Conservation (phyloP, 2,888 invertebrate species). For the Scelioninae gen. 1 region DNA sequence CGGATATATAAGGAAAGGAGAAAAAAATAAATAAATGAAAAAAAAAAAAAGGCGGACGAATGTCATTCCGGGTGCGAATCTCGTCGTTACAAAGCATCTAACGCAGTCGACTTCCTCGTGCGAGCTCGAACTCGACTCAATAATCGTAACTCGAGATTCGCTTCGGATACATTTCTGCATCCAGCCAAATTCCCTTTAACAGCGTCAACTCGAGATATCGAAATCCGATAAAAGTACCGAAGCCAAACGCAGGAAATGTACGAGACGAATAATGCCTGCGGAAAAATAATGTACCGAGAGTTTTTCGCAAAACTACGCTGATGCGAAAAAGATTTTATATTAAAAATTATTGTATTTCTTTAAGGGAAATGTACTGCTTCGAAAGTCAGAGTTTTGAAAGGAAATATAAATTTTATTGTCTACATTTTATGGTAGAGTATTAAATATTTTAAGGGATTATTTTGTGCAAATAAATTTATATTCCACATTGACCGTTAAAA, state of each 20-base stretch:
- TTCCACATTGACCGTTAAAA: no score
- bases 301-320: no score
- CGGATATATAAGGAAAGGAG: no score
- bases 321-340: background rate
- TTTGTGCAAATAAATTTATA: no score
- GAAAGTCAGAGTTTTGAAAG: background rate
- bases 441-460: no score
- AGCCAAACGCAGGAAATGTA: constrained; percentile 7
- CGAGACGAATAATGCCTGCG: no score
- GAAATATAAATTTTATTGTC: no score
- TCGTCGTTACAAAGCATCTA: constrained; percentile 48
- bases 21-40: no score
- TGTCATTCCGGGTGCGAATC: no score
- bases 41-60: no score
- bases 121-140: constrained; percentile 41
- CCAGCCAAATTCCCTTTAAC: constrained; percentile 36
- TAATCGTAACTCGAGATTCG: constrained; percentile 55
- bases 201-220: constrained; percentile 57
- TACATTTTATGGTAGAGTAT: no score
- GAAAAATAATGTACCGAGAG: constrained; percentile 16
- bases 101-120: constrained; percentile 38
- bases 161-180: constrained; percentile 41
- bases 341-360: background rate
- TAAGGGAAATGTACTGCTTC: background rate
- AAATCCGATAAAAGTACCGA: constrained; percentile 43